Evolutionary conservation across 1,140 invertebrate genomes (phyloP).

Genomic region (Drosophila sechellia): DNA sequence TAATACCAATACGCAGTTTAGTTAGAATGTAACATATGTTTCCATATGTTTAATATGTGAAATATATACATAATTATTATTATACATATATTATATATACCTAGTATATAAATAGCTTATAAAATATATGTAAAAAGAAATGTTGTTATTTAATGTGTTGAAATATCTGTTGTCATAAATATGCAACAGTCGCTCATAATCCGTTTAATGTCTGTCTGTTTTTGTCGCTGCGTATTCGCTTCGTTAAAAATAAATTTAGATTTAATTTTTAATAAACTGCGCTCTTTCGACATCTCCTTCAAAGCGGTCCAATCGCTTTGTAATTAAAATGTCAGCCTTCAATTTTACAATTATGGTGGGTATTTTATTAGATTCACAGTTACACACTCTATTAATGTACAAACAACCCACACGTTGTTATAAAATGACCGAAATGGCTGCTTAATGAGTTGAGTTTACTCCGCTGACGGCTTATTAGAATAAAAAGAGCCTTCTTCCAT

Average conservation of each 20-base stretch:
- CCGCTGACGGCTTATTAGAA: no score
- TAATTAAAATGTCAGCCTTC: constrained; percentile 45
- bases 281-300: not conserved
- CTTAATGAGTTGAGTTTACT: no score
- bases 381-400: not conserved
- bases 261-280: not conserved
- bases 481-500: no score
- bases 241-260: constrained; percentile 21
- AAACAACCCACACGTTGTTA: not conserved
- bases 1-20: not conserved
- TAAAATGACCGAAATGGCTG: no score
- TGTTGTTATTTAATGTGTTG: constrained; percentile 43
- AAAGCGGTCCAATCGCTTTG: not conserved
- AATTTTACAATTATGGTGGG: constrained; percentile 44
- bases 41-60: not conserved
- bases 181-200: constrained; percentile 24
- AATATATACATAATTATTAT: constrained; percentile 15
- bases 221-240: constrained; percentile 50
- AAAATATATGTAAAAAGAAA: constrained; percentile 24
- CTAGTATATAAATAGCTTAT: constrained; percentile 6
- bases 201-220: constrained; percentile 47
- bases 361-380: not conserved
- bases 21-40: not conserved
- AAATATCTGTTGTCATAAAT: constrained; percentile 48
- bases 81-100: constrained; percentile 18